phyloP scores from a whole-genome alignment of 2,888 invertebrate genomes.

The Pterostichus madidus region DNA sequence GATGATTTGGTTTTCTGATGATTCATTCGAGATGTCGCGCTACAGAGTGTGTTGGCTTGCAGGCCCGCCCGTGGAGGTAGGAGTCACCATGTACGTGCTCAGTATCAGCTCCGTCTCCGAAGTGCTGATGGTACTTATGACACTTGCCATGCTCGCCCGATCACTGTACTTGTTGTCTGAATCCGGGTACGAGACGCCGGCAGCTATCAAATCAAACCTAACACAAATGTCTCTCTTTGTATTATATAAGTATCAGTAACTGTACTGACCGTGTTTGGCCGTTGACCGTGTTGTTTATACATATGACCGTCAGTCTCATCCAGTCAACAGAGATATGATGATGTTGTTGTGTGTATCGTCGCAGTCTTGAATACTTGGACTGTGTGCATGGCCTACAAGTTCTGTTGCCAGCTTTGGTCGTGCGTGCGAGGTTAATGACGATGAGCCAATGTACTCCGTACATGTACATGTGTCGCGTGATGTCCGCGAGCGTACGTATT shows the following conservation, averaged over 20 bases:
- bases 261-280: conserved; percentile 28
- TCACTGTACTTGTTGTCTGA: conserved; percentile 70
- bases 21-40: conserved; percentile 30
- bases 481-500: conserved; percentile 68
- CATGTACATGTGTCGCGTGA: background rate
- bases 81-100: conserved; percentile 98
- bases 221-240: conserved; percentile 47
- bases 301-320: conserved; percentile 69
- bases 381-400: conserved; percentile 80
- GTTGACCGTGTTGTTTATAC: conserved; percentile 33
- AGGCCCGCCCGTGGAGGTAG: conserved; percentile 98
- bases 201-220: conserved; percentile 65
- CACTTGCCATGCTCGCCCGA: conserved; percentile 66
- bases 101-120: conserved; percentile 99
- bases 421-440: conserved; percentile 34
- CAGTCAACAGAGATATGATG: conserved; percentile 70
- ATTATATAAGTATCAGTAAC: conserved; percentile 18
- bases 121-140: conserved; percentile 92
- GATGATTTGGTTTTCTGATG: conserved; percentile 69
- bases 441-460: background rate
- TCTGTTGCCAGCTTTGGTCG: conserved; percentile 72
- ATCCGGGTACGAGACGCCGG: conserved; percentile 69
- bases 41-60: conserved; percentile 78
- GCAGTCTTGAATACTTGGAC: conserved; percentile 82
- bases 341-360: conserved; percentile 74